Evolutionary conservation across 1,140 invertebrate genomes (phyloP), one percentile per base, ranked within the genome.

Genomic region (Wasmannia auropunctata): DNA sequence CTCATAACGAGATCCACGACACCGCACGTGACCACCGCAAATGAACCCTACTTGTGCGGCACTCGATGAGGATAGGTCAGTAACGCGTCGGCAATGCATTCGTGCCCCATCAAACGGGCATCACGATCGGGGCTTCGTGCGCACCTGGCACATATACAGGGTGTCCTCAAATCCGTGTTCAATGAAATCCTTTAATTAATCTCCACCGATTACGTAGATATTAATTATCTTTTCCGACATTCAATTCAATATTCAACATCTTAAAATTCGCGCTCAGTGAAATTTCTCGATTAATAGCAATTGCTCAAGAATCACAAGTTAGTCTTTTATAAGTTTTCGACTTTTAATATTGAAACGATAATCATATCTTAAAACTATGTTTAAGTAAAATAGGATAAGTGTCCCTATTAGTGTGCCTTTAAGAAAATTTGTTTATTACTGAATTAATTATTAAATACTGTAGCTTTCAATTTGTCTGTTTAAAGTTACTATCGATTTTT

Each of bases 1-100:
- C 67, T 83, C 79, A 58, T 74, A 83, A 83, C 79, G 37, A 83
- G 51, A 83, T 83, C 19, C 67, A 58, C 65, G 51, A 72, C 67
- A 58, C 40, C 67, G 79, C 79, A 83, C 67, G 79, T 83, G 79
- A 72, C 79, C 79, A 58, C 67, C 67, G 79, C 67, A 74, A 83
- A 83, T 83, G 79, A 83, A 83, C 79, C 79, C 79, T 83, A 83
- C 79, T 83, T 83, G 79, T 58, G 79, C 79, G 37, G 51, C 54
- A 83, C 79, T 70, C 79, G 54, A 37, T 25, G 79, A 83, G 69
- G 79, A 74, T 83, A 83, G 79, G 79, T 83, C 79, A 83, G 79
- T 83, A 72, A 83, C 79, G 51, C 51, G 79, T 83, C 51, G 67
- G 79, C 79, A 83, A 74, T 54, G 79, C 67, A 83, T 83, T 74